These are phyloP conservation scores for Petaurus breviceps DNA, from an alignment of 2,113 vertebrate genomes.

Conservation along the genomic window DNA sequence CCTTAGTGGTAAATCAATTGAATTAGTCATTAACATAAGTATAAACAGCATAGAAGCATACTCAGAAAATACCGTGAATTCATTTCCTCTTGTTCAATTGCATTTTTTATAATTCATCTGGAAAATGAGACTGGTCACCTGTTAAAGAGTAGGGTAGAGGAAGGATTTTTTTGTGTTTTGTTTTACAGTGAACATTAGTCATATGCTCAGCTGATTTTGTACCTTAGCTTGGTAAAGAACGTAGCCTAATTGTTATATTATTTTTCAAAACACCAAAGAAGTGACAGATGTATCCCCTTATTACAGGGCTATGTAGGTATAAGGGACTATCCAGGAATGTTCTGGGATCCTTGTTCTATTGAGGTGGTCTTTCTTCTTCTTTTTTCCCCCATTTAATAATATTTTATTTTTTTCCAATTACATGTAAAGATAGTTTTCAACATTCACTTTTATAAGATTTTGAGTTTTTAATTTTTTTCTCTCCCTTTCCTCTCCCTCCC, in stretches of 20 bases:
- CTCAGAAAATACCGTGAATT: background rate
- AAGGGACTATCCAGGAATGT: background rate
- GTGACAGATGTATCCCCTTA: background rate
- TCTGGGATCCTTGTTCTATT: background rate
- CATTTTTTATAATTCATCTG: background rate
- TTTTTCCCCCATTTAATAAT: no score
- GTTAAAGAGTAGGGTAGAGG: background rate
- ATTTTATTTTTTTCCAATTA: no score
- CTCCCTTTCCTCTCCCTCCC: no score
- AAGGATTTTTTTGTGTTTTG: background rate
- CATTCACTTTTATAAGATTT: no score
- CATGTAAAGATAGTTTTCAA: no score
- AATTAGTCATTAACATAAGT: background rate
- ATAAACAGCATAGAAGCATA: background rate
- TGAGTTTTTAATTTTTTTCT: no score
- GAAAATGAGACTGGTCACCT: background rate
- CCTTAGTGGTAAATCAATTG: background rate
- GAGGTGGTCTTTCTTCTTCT: background rate
- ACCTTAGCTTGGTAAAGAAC: background rate
- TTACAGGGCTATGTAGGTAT: background rate
- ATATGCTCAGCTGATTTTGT: background rate
- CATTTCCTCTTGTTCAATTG: background rate
- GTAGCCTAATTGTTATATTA: background rate
- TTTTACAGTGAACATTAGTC: background rate
- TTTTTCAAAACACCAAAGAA: background rate